Evolutionary conservation across 2,797 vertebrate genomes (phyloP), one percentile per base, ranked within the genome.

Genomic region (Gallinago solitaria): DNA sequence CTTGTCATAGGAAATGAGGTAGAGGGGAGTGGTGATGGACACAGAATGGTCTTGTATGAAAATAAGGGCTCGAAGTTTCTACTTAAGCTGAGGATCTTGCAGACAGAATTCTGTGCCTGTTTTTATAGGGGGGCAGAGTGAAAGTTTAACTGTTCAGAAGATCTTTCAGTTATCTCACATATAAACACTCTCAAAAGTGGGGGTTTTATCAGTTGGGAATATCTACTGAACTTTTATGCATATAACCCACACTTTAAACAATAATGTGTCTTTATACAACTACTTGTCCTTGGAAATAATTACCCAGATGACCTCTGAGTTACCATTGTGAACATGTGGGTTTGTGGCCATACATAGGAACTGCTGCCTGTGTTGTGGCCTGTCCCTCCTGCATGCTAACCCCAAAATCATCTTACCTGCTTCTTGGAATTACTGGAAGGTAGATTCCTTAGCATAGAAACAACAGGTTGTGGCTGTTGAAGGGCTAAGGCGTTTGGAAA

Each of bases 351-450:
- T 68, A 18, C 7, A 0, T 28, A 53, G 50, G n/a, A 83, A 5
- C 41, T 41, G 33, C 33, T 56, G 0, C 54, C 88, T 4, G 1
- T 3, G 4, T 65, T 0, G 0, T 70, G 48, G 41, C 30, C 83
- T 93, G 86, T 59, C 10, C 18, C 14, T 85, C 33, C 61, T 77
- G 39, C 35, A 5, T n/a, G 20, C 56, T 77, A 57, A 51, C 75
- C 23, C 32, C 37, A 53, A 73, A 65, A 12, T 37, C 4, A 51
- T 88, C 50, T 57, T 74, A 81, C 7, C 11, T 4, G 2, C 48
- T 54, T 35, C 30, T 71, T 48, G 48, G 24, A 71, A 11, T 80
- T 64, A 11, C 4, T 0, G 27, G 39, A 64, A 73, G n/a, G 18
- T 73, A 48, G 43, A 80, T 47, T 69, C 41, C 7, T 57, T 60